phyloP scores from a whole-genome alignment of 92 coral and sea anemone species.

The Bergia puertoricense region DNA sequence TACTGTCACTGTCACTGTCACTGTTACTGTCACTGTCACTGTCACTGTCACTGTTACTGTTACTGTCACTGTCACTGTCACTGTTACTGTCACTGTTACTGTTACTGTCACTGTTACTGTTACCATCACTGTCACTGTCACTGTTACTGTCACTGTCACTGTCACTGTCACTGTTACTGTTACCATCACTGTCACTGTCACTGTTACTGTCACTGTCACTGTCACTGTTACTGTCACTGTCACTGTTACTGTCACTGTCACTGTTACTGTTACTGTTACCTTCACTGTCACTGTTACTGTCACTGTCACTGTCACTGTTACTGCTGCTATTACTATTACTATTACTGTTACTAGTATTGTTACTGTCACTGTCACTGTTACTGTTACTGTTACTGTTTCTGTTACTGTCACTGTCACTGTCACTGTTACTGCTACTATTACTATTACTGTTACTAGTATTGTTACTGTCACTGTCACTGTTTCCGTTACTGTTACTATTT shows the following conservation, averaged over 20 bases:
- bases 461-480: too few species aligned
- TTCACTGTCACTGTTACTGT: too few species aligned
- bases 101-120: background rate
- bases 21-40: background rate
- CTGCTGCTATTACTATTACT: too few species aligned
- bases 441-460: too few species aligned
- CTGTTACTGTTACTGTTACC: too few species aligned
- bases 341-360: background rate
- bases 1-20: background rate
- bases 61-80: background rate
- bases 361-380: background rate
- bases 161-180: too few species aligned
- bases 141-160: too few species aligned
- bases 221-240: too few species aligned
- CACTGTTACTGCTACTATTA: background rate
- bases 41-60: background rate
- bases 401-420: background rate
- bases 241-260: too few species aligned
- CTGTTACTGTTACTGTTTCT: background rate
- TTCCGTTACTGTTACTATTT: too few species aligned
- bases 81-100: background rate
- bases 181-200: background rate
- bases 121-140: background rate
- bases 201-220: too few species aligned
- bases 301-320: background rate